Evolutionary conservation across 1,140 invertebrate species (phyloP).

Genomic region (Spodoptera frugiperda): DNA sequence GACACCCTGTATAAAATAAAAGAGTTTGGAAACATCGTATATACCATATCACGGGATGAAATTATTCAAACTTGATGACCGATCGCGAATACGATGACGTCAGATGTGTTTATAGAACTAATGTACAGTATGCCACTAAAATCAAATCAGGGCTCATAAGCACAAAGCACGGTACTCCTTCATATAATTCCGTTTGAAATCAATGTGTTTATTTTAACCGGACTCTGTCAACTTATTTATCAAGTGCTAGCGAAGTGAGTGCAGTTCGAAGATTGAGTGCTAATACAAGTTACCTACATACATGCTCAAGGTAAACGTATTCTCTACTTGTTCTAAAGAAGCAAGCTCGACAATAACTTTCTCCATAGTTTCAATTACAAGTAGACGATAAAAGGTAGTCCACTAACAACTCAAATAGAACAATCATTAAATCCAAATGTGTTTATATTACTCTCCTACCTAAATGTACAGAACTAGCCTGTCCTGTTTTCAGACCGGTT

Average conservation of each 20-base stretch:
- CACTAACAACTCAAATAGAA: background rate
- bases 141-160: too few relatives aligned
- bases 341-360: conserved; percentile 26
- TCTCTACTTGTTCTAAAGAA: conserved; percentile 9
- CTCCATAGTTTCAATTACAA: conserved; percentile 29
- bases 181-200: too few relatives aligned
- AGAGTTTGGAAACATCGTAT: too few relatives aligned
- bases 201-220: background rate
- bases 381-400: background rate
- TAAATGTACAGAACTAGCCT: background rate
- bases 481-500: background rate
- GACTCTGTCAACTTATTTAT: conserved; percentile 32
- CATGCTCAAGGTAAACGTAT: conserved; percentile 41
- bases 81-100: too few relatives aligned
- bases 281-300: conserved; percentile 46
- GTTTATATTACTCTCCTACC: background rate
- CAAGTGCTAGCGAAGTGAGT: conserved; percentile 29
- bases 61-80: too few relatives aligned
- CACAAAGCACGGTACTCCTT: too few relatives aligned
- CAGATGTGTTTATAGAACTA: too few relatives aligned
- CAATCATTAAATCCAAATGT: background rate
- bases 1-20: too few relatives aligned
- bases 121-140: too few relatives aligned
- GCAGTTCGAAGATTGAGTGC: conserved; percentile 28
- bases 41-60: too few relatives aligned